These are phyloP conservation scores for Eidolon helvum DNA, from an alignment of 2,113 vertebrate genomes.

Conservation along the genomic window DNA sequence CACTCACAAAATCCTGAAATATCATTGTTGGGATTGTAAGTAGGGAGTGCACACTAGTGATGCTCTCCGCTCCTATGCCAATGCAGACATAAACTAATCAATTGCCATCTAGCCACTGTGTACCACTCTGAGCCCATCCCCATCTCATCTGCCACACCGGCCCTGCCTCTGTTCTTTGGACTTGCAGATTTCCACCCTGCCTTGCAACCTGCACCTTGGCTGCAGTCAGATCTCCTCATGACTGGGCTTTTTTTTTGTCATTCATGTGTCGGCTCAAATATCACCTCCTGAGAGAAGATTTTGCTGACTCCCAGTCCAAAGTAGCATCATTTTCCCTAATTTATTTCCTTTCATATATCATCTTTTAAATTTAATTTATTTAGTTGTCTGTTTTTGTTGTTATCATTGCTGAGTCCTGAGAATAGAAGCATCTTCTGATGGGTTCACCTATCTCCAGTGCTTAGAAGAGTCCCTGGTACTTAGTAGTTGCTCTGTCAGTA, in stretches of 20 bases:
- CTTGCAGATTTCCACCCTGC: too few species aligned
- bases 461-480: background rate
- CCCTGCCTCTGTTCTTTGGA: background rate
- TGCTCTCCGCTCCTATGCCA: background rate
- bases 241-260: background rate
- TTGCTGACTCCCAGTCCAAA: background rate
- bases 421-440: background rate
- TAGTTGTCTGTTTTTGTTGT: background rate
- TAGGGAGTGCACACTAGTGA: background rate
- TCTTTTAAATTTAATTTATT: background rate
- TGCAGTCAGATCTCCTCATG: background rate
- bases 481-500: background rate
- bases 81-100: background rate
- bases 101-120: background rate
- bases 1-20: background rate
- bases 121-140: background rate
- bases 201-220: background rate
- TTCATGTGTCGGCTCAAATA: background rate
- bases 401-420: background rate
- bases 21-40: background rate
- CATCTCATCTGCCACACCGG: background rate
- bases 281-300: background rate
- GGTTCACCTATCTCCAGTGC: background rate
- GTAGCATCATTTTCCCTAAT: background rate
- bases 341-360: background rate